These are phyloP conservation scores for Petrocephalus zakoni DNA, from an alignment of 2,113 vertebrate genomes.

Conservation along the genomic window DNA sequence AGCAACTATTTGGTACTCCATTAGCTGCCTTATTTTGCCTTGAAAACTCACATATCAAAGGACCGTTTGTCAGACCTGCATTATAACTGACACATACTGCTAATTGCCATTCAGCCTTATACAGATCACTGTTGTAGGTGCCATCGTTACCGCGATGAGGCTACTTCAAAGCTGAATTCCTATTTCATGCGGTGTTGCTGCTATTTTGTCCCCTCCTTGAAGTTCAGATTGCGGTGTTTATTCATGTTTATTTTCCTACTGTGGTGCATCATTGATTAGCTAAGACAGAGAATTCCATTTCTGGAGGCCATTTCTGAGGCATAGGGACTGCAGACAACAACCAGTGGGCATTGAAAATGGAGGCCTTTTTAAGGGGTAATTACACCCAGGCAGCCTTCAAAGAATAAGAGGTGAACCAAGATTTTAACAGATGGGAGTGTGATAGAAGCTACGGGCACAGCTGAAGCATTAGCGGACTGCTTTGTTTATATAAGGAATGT, in stretches of 20 bases:
- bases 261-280: neutral
- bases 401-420: neutral
- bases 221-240: neutral
- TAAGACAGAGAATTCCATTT: neutral
- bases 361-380: slow-evolving; percentile 10
- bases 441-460: neutral
- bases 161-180: neutral
- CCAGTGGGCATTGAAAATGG: neutral
- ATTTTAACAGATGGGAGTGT: slow-evolving; percentile 17
- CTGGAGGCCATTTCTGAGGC: neutral
- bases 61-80: neutral
- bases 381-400: neutral
- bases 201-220: neutral
- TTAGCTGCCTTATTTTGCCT: neutral
- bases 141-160: neutral
- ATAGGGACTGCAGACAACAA: neutral
- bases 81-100: neutral
- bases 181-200: neutral
- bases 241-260: neutral
- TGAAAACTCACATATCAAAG: neutral
- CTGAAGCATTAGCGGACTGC: slow-evolving; percentile 1
- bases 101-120: neutral
- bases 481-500: neutral
- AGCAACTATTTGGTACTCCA: neutral
- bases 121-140: neutral